Percentiles rank a stretch among this genome's conserved stretches.
Conservation (phyloP, 2,113 vertebrate genomes). For the Sinocyclocheilus maitianheensis region DNA sequence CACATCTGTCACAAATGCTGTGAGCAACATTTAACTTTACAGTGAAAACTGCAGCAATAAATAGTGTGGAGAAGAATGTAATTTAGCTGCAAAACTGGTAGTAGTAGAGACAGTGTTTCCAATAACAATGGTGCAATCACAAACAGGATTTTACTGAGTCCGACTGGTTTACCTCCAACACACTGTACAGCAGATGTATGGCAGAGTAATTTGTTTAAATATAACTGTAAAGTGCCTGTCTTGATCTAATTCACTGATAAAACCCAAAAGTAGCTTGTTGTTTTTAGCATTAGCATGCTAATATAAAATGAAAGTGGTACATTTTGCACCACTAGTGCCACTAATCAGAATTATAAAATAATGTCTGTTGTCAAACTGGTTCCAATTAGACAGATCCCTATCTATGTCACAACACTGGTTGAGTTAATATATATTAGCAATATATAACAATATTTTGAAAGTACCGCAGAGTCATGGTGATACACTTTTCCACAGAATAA, state of each 20-base stretch:
- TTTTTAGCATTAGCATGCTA: neutral
- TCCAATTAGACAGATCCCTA: too few relatives aligned
- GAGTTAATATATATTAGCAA: too few relatives aligned
- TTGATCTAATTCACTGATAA: neutral
- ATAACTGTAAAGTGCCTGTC: neutral
- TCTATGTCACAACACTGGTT: too few relatives aligned
- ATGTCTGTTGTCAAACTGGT: neutral
- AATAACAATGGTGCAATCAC: conserved; percentile 33
- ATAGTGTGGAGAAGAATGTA: conserved; percentile 56
- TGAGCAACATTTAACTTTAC: conserved; percentile 43
- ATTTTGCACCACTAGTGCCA: neutral
- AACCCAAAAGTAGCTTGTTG: neutral
- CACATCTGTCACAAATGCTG: conserved; percentile 20
- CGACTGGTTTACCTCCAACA: neutral
- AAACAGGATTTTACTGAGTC: neutral
- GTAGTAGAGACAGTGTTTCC: conserved; percentile 57
- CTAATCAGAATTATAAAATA: neutral
- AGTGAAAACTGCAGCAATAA: conserved; percentile 56
- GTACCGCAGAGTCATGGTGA: too few relatives aligned
- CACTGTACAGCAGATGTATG: neutral
- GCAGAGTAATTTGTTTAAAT: too few relatives aligned
- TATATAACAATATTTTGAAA: too few relatives aligned
- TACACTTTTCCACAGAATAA: too few relatives aligned
- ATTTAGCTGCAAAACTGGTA: conserved; percentile 57
- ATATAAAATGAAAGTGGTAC: neutral